These are phyloP conservation scores for Triplophysa tibetana DNA, from an alignment of 2,113 vertebrate genomes.

Conservation along the genomic window DNA sequence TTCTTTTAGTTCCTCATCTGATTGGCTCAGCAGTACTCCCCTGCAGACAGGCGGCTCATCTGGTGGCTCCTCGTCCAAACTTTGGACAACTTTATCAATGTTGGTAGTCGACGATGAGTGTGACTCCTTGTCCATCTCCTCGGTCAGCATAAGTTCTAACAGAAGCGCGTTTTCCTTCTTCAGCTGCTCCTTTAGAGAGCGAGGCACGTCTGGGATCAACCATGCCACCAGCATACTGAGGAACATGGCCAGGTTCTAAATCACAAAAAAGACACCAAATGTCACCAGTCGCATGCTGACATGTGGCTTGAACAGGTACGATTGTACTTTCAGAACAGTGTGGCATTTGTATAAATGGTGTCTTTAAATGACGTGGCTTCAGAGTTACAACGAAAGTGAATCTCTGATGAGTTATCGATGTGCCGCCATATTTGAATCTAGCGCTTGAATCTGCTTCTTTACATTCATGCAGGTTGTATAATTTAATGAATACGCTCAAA, in stretches of 20 bases:
- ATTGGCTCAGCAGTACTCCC: conserved; percentile 31
- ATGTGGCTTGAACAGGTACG: no score
- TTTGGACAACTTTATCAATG: conserved; percentile 48
- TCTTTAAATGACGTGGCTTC: no score
- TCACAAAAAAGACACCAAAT: conserved; percentile 1
- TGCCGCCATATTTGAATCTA: no score
- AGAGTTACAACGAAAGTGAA: no score
- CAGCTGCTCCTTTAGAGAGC: conserved; percentile 90
- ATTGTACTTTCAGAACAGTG: no score
- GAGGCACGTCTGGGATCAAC: conserved; percentile 95
- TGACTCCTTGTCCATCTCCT: conserved; percentile 80
- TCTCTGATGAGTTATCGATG: no score
- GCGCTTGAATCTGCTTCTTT: no score
- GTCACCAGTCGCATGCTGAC: no score
- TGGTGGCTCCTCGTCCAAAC: conserved; percentile 60
- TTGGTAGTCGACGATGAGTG: conserved; percentile 15
- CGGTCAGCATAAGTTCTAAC: conserved; percentile 89
- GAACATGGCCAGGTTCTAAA: conserved; percentile 95
- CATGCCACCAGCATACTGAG: conserved; percentile 94
- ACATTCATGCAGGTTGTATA: no score
- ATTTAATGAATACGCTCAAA: no score
- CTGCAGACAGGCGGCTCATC: conserved; percentile 36
- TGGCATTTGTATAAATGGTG: no score
- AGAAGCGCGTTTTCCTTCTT: conserved; percentile 88
- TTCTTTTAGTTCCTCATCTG: conserved; percentile 39